Evolutionary conservation across 2,888 invertebrate species (phyloP), one percentile per base, ranked within the genome.

Genomic region (Polylopha cassiicola): DNA sequence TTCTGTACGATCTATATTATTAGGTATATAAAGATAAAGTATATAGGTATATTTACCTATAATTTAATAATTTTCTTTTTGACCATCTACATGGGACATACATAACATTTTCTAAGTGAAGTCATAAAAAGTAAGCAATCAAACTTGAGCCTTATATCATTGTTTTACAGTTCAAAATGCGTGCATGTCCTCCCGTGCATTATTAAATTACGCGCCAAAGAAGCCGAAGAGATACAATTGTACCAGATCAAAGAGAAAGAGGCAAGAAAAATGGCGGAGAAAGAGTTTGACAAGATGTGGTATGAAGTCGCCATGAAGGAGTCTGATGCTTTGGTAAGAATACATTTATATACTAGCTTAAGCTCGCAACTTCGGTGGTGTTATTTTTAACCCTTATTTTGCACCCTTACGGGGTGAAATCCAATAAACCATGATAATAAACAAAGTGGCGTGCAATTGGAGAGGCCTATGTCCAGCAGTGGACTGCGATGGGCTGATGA

Each of bases 171-270:
- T 51, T 78, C 63, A 39, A 89, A 66, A 65, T 87, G 58, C 61
- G 87, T 54, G 46, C 87, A 61, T 62, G 69, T 65, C 1, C 76
- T 53, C 4, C 77, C 53, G 0, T 74, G 75, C 43, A 61, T 84
- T 8, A 53, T 58, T 27, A 79, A 86, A 46, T 58, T 85, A 21
- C 77, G 86, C 6, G 73, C 87, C 0, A 74, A 79, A 18, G 88
- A 90, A 45, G 76, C 84, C 0, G 81, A 88, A 51, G 67, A 84
- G 26, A 71, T 82, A 2, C 89, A 90, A 47, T 65, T 88, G 29
- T 87, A 87, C 50, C 90, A 90, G 68, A 90, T 90, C 21, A 73
- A 71, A 31, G 90, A 90, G 62, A 89, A 89, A 39, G 69, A 86
- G 49, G 75, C 87, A 0, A 71, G 69, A 39, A 76, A 77, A 37